These are phyloP conservation scores for Hoplodrina blanda DNA, from an alignment of 2,888 invertebrate genomes.

Conservation along the genomic window DNA sequence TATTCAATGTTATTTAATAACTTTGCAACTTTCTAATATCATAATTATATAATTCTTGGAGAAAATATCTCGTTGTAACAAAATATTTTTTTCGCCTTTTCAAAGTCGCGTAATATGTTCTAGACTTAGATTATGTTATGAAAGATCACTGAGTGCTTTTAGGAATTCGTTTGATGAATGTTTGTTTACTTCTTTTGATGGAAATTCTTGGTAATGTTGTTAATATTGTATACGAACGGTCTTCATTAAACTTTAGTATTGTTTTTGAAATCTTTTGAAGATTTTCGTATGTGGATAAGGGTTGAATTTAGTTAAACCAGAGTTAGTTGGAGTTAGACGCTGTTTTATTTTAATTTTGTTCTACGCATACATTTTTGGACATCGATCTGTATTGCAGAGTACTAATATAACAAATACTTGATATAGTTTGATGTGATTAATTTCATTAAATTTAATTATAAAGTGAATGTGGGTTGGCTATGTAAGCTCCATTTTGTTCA, in stretches of 20 bases:
- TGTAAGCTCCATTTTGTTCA: background rate
- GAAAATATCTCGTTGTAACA: slow-evolving; percentile 36
- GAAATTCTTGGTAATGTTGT: slow-evolving; percentile 18
- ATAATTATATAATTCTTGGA: slow-evolving; percentile 49
- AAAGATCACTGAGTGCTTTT: slow-evolving; percentile 31
- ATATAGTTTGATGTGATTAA: too few relatives aligned
- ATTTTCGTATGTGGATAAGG: background rate
- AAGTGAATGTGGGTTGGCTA: too few relatives aligned
- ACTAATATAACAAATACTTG: too few relatives aligned
- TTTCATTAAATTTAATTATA: too few relatives aligned
- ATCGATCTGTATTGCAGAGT: too few relatives aligned
- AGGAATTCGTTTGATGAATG: slow-evolving; percentile 30
- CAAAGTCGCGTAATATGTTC: slow-evolving; percentile 32
- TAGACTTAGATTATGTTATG: slow-evolving; percentile 47
- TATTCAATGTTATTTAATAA: slow-evolving; percentile 70
- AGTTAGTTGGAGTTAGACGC: too few relatives aligned
- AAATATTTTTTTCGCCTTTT: slow-evolving; percentile 27
- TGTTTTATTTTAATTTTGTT: too few relatives aligned
- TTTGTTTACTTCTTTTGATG: slow-evolving; percentile 25
- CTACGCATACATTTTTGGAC: too few relatives aligned
- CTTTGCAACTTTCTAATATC: slow-evolving; percentile 67
- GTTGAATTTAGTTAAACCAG: too few relatives aligned
- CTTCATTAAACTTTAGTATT: background rate
- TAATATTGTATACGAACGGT: background rate
- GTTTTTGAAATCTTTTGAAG: background rate